Percentiles rank a stretch among this genome's conserved stretches.
These are phyloP conservation scores for Tiliqua scincoides DNA, from an alignment of 2,113 vertebrate genomes.

Conservation along the genomic window DNA sequence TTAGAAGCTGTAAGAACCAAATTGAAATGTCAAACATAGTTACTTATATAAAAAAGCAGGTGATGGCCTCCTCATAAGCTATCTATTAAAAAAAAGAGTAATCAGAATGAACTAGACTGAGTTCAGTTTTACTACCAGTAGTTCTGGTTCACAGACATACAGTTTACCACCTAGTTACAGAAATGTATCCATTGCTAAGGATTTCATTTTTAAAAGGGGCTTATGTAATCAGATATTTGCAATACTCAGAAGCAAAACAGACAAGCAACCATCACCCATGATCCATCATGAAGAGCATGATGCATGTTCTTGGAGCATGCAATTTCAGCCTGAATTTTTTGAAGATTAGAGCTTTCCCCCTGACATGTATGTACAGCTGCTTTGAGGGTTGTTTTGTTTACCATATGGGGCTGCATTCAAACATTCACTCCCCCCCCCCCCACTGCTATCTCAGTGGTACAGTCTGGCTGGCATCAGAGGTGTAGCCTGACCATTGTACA, in stretches of 20 bases:
- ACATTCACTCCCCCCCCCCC: not conserved
- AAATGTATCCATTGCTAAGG: not conserved
- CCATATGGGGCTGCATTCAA: not conserved
- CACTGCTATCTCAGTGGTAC: not conserved
- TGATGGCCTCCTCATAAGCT: conserved; percentile 52
- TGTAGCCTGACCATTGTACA: not conserved
- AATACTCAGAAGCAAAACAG: not conserved
- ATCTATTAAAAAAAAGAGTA: conserved; percentile 49
- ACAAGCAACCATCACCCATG: not conserved
- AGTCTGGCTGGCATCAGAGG: not conserved
- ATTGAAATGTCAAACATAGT: conserved; percentile 82
- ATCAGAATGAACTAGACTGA: conserved; percentile 66
- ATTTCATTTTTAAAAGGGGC: not conserved
- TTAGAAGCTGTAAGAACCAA: conserved; percentile 77
- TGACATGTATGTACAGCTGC: too few relatives aligned
- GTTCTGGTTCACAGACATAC: conserved; percentile 5
- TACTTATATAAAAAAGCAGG: conserved; percentile 71
- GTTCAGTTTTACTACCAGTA: conserved; percentile 42
- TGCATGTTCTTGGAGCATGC: not conserved
- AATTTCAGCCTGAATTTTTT: not conserved
- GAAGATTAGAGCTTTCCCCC: not conserved
- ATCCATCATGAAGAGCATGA: too few relatives aligned
- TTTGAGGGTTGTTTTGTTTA: not conserved
- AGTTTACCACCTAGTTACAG: conserved; percentile 34
- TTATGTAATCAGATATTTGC: conserved; percentile 26